Percentiles rank a stretch among this genome's conserved stretches.
Conservation (phyloP, 2,888 invertebrate genomes). For the Conomelus anceps region DNA sequence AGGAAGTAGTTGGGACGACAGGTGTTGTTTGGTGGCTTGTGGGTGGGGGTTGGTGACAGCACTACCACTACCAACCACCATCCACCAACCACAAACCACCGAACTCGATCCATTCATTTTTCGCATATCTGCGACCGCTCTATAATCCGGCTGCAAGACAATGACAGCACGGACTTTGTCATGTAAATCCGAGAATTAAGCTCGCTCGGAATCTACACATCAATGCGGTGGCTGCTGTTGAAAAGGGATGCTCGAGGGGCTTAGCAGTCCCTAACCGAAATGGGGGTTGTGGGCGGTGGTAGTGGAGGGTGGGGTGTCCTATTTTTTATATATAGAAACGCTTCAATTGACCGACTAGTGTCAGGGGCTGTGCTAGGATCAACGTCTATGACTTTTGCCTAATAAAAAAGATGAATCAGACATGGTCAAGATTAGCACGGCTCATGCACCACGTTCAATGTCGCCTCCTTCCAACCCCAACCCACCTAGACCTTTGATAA, state of each 20-base stretch:
- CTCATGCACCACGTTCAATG: background rate
- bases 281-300: background rate
- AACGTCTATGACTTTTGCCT: background rate
- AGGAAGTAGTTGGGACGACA: background rate
- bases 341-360: conserved; percentile 2
- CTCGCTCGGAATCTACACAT: conserved; percentile 9
- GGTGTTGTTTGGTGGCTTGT: background rate
- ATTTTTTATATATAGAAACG: background rate
- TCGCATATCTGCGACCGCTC: background rate
- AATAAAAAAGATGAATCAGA: conserved; percentile 8
- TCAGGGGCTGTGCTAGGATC: background rate
- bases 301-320: background rate
- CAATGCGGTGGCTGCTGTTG: background rate
- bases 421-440: conserved; percentile 1
- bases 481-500: background rate
- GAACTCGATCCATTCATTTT: conserved; percentile 6
- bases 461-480: background rate
- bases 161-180: conserved; percentile 4
- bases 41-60: background rate
- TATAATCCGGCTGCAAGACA: background rate
- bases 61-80: background rate
- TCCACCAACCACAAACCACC: background rate
- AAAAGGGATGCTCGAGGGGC: background rate
- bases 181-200: conserved; percentile 12
- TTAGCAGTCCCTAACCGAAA: background rate